Conservation (phyloP, 2,797 vertebrate genomes). For the Gymnocypris eckloni region DNA sequence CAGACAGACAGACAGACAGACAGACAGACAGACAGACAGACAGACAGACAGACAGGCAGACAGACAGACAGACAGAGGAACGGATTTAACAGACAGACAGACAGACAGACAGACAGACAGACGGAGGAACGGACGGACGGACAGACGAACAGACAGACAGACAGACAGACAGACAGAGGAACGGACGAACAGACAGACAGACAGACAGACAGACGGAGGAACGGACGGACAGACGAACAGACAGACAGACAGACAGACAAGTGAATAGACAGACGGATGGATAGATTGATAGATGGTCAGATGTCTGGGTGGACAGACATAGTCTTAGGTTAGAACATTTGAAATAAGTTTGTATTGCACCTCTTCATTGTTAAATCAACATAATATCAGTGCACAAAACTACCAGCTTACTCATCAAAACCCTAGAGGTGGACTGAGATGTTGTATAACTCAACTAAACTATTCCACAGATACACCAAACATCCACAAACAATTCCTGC, state of each 20-base stretch:
- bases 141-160: too few relatives aligned
- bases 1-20: neutral
- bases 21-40: neutral
- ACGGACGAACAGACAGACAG: neutral
- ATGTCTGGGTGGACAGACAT: too few relatives aligned
- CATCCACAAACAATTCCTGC: slow-evolving; percentile 5
- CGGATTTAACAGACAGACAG: neutral
- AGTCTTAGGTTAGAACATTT: too few relatives aligned
- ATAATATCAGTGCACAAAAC: neutral
- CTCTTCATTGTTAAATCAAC: neutral
- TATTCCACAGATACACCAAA: neutral
- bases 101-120: neutral
- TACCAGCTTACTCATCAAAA: neutral
- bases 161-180: neutral
- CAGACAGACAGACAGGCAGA: neutral
- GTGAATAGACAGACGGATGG: neutral
- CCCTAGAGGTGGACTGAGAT: slow-evolving; percentile 18
- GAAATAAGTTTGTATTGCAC: too few relatives aligned
- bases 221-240: neutral
- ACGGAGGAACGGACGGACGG: neutral
- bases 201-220: neutral
- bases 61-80: neutral
- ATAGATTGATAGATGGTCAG: neutral
- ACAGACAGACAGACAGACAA: neutral
- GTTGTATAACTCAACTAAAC: slow-evolving; percentile 31